Evolutionary conservation across 2,888 invertebrate genomes (phyloP).

Genomic region (Miltochrista miniata): DNA sequence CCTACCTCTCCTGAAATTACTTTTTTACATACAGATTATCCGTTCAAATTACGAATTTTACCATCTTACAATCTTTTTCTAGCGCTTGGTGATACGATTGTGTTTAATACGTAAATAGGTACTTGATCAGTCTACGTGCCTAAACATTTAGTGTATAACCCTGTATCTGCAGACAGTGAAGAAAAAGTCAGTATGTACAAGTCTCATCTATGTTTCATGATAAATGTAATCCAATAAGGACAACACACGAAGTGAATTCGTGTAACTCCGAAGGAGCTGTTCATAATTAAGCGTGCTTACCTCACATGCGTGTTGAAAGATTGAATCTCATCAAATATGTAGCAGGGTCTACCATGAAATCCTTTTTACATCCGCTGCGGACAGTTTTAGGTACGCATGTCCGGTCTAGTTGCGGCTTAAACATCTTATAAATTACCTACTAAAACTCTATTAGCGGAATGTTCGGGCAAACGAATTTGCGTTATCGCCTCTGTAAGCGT

Average conservation of each 20-base stretch:
- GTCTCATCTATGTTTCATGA: constrained; percentile 1
- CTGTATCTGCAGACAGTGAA: not conserved
- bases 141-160: too few relatives aligned
- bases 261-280: constrained; percentile 57
- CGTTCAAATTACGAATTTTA: too few relatives aligned
- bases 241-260: constrained; percentile 45
- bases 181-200: not conserved
- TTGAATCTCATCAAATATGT: constrained; percentile 74
- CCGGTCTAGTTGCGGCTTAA: constrained; percentile 66
- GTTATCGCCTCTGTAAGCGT: constrained; percentile 76
- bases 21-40: too few relatives aligned
- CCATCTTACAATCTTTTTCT: too few relatives aligned
- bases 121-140: too few relatives aligned
- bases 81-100: too few relatives aligned
- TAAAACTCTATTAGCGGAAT: constrained; percentile 83
- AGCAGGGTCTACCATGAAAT: constrained; percentile 73
- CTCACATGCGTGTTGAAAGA: constrained; percentile 59
- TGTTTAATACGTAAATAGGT: too few relatives aligned
- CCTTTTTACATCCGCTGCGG: constrained; percentile 75
- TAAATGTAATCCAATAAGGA: constrained; percentile 30
- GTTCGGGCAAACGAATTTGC: constrained; percentile 82
- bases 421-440: constrained; percentile 78
- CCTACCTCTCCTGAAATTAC: too few relatives aligned
- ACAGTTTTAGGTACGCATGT: constrained; percentile 66
- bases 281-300: constrained; percentile 70